Evolutionary conservation across 2,888 invertebrate species (phyloP).

Genomic region (Drosophila recens): DNA sequence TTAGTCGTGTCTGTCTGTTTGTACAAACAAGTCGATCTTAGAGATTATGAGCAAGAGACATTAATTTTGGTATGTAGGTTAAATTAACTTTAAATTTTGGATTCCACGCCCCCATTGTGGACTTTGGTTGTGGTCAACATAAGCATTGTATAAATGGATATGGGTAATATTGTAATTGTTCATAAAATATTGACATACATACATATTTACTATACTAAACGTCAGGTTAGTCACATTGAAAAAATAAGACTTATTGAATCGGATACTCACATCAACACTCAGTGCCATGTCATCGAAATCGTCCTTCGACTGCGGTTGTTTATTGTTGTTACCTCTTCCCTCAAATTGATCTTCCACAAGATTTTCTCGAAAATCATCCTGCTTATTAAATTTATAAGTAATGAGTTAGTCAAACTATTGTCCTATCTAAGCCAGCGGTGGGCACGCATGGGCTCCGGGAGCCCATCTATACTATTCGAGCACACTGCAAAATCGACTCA

Average conservation of each 20-base stretch:
- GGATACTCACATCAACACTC: conserved; percentile 62
- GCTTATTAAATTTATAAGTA: conserved; percentile 17
- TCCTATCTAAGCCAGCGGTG: no score
- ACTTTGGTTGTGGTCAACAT: background rate
- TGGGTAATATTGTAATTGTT: background rate
- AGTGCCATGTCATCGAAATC: conserved; percentile 52
- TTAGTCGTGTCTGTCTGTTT: no score
- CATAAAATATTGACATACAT: background rate
- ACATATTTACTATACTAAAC: background rate
- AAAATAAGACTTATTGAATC: background rate
- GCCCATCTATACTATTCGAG: background rate
- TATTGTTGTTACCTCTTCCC: conserved; percentile 20
- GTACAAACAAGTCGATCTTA: no score
- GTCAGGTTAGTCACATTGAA: conserved; percentile 59
- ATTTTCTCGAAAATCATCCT: conserved; percentile 81
- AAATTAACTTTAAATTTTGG: no score
- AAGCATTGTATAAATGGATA: background rate
- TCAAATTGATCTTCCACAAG: conserved; percentile 58
- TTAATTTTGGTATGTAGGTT: no score
- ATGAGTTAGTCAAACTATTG: background rate
- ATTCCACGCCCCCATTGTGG: no score
- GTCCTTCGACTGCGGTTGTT: conserved; percentile 18
- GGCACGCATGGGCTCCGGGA: no score
- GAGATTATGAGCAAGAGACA: no score
- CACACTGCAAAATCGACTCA: background rate